Evolutionary conservation across 2,888 invertebrate species (phyloP), one percentile per base, ranked within the genome.

Genomic region (Toxonevra muliebris): DNA sequence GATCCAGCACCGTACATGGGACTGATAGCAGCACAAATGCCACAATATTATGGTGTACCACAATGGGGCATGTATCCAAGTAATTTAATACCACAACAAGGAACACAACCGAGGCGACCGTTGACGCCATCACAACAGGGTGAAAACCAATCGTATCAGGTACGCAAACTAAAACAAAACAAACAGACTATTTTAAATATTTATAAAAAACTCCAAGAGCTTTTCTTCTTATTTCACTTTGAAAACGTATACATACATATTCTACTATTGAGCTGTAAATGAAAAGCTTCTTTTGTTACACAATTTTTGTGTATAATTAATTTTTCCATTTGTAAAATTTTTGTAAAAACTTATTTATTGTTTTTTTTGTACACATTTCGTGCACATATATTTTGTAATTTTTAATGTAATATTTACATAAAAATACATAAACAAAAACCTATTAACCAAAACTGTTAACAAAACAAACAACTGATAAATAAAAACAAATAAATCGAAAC

Each of bases 21-120:
- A 68, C 88, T 95, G 81, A 91, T 93, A 80, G 91, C 94, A 81
- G 91, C 90, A 85, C 88, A 92, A 85, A 89, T 96, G 79, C 95
- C 95, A 63, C 96, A 95, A 80, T 82, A 80, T 62, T 97, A 97
- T 87, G 97, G 97, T 86, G 93, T 94, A 68, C 93, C 96, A 74
- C 91, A 92, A 63, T 97, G 97, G 95, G 91, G 92, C 75, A 94
- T 97, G 80, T 97, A 97, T 87, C 95, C 96, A 53, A 90, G 93
- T 57, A 90, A 91, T 82, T 87, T 91, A 76, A 88, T 92, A 80
- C 92, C 91, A 76, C 91, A 91, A 78, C 87, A 88, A 73, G 87
- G 89, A 76, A 87, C 89, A 81, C 90, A 90, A 77, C 91, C 91
- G 77, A 88, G 93, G 72, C 88, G 94, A 82, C 94, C 93, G 73